Percentiles rank a stretch among this genome's conserved stretches.
Conservation (phyloP, 1,140 invertebrate species). For the Aporrectodea caliginosa region DNA sequence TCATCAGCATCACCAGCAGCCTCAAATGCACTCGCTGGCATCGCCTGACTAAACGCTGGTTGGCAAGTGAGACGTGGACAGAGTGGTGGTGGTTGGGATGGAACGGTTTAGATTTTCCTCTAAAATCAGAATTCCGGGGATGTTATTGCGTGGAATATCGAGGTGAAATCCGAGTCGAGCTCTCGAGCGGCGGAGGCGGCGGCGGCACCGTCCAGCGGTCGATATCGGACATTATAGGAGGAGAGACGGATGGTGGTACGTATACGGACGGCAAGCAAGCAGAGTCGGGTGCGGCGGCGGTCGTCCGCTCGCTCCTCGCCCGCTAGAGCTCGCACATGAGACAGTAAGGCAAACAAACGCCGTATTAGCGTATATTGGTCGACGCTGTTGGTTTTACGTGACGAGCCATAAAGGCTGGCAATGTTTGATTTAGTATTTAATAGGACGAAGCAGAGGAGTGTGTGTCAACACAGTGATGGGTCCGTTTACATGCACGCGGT, state of each 20-base stretch:
- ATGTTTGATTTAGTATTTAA: constrained; percentile 4
- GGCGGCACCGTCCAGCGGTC: no score
- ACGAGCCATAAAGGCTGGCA: neutral
- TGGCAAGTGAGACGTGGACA: no score
- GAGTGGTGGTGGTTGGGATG: neutral
- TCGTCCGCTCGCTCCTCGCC: neutral
- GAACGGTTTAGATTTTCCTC: neutral
- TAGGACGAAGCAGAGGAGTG: neutral
- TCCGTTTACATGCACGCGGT: neutral
- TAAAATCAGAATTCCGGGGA: neutral
- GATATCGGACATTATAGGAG: neutral
- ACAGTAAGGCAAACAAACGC: neutral
- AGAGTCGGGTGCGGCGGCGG: neutral
- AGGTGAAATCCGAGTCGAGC: neutral
- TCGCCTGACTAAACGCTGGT: neutral
- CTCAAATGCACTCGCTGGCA: neutral
- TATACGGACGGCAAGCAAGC: neutral
- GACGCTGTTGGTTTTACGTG: neutral
- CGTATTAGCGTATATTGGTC: neutral
- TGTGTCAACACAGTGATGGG: constrained; percentile 1
- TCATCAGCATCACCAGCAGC: no score
- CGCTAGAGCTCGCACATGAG: neutral
- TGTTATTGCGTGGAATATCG: neutral
- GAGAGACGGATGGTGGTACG: neutral
- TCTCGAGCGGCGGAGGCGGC: no score